Percentiles rank a stretch among this genome's conserved stretches.
These are phyloP conservation scores for Fopius arisanus DNA, from an alignment of 1,140 invertebrate species.

Conservation along the genomic window DNA sequence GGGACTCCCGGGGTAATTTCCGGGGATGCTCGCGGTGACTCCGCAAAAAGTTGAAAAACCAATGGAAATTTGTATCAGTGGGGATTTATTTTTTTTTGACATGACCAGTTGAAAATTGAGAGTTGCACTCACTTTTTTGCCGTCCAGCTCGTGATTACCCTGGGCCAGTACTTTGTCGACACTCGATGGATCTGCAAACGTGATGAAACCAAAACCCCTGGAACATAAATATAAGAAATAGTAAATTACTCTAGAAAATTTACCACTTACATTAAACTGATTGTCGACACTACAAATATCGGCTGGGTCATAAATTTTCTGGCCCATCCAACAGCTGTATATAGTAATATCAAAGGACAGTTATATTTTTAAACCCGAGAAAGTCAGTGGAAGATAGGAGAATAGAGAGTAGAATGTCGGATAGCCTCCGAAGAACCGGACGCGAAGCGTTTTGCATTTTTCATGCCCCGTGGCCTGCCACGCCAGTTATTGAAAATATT, in stretches of 20 bases:
- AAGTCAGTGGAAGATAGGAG: neutral
- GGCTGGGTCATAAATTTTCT: constrained; percentile 54
- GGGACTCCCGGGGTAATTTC: constrained; percentile 39
- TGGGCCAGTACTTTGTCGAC: constrained; percentile 95
- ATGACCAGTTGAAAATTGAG: no score
- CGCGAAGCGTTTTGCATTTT: constrained; percentile 60
- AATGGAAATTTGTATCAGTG: neutral
- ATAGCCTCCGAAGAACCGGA: constrained; percentile 36
- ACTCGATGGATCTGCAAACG: constrained; percentile 90
- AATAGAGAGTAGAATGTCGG: constrained; percentile 30
- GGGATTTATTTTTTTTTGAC: neutral
- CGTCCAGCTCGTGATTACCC: constrained; percentile 92
- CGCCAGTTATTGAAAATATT: constrained; percentile 61
- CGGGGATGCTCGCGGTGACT: constrained; percentile 23
- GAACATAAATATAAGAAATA: no score
- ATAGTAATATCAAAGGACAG: constrained; percentile 40
- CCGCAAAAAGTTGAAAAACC: neutral
- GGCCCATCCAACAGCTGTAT: neutral
- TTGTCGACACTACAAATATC: constrained; percentile 51
- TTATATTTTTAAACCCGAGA: neutral
- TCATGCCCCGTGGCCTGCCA: constrained; percentile 47
- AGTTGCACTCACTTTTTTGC: constrained; percentile 85
- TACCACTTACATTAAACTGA: no score
- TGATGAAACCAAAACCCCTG: constrained; percentile 98
- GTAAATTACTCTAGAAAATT: no score